Conservation (phyloP, 2,888 invertebrate species). For the Trichopria drosophilae region DNA sequence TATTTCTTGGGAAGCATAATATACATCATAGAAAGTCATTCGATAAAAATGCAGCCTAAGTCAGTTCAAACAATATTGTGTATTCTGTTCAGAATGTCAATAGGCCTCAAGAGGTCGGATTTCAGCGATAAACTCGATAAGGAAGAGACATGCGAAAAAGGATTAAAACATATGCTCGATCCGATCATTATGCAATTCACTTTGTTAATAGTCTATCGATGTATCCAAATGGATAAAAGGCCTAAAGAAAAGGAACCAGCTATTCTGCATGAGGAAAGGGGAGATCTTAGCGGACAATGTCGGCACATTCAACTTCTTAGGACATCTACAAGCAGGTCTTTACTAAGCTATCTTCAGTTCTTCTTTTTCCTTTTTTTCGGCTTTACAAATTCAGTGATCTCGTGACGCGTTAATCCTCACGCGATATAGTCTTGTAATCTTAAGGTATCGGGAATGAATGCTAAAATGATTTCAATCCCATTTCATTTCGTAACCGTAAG, state of each 20-base stretch:
- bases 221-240: slow-evolving; percentile 33
- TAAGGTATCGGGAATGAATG: too few species aligned
- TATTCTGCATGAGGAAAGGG: neutral
- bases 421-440: too few species aligned
- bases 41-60: slow-evolving; percentile 6
- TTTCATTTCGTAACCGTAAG: too few species aligned
- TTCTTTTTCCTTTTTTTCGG: neutral
- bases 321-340: slow-evolving; percentile 26
- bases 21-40: neutral
- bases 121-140: too few species aligned
- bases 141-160: slow-evolving; percentile 19
- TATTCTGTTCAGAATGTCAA: slow-evolving; percentile 21
- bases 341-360: too few species aligned
- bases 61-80: neutral
- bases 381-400: too few species aligned
- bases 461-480: too few species aligned
- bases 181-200: slow-evolving; percentile 48
- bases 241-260: neutral
- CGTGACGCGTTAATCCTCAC: too few species aligned
- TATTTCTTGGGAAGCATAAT: neutral
- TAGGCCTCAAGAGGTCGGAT: too few species aligned
- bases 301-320: slow-evolving; percentile 27
- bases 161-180: slow-evolving; percentile 14
- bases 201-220: slow-evolving; percentile 51
- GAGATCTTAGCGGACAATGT: slow-evolving; percentile 39